Conservation (phyloP, 2,888 invertebrate species). For the Pecten maximus region DNA sequence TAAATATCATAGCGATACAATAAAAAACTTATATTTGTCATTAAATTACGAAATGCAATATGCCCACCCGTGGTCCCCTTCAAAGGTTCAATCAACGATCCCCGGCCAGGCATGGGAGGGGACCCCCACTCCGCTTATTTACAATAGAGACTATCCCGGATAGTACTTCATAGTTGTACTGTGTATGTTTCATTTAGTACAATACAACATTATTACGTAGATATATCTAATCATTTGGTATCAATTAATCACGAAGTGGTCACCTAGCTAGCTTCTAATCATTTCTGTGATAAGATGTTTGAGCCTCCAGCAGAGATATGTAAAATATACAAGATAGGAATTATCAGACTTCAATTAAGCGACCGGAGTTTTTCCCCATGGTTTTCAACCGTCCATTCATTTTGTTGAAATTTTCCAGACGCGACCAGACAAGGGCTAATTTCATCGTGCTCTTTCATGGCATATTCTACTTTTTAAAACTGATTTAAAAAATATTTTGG, state of each 20-base stretch:
- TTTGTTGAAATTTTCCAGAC: no score
- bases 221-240: neutral
- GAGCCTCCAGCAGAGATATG: neutral
- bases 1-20: neutral
- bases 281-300: neutral
- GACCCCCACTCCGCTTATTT: neutral
- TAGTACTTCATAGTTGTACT: neutral
- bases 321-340: neutral
- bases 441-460: no score
- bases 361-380: neutral
- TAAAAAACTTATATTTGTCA: neutral
- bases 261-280: conserved; percentile 6
- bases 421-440: no score
- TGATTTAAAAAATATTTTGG: no score
- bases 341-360: neutral
- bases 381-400: no score
- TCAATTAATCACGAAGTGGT: neutral
- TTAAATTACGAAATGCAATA: neutral
- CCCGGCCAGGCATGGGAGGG: neutral
- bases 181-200: neutral
- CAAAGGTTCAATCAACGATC: neutral
- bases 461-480: no score
- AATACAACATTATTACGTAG: neutral
- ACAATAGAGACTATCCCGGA: neutral
- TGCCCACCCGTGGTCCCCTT: neutral